Evolutionary conservation across 2,797 vertebrate species (phyloP), one percentile per base, ranked within the genome.

Genomic region (Scleropages formosus): DNA sequence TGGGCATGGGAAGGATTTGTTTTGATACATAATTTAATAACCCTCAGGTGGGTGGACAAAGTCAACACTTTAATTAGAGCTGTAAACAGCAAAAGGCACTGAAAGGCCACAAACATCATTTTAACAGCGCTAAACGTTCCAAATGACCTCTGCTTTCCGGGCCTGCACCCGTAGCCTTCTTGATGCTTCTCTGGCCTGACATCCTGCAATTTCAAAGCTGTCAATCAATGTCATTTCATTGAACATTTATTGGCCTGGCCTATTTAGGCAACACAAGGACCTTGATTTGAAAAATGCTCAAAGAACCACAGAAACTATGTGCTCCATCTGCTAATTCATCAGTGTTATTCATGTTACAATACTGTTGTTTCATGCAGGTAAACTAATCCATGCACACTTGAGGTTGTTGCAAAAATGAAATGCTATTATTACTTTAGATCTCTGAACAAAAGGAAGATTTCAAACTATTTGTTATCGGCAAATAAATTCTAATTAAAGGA

Each of bases 191-290:
- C 87, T 85, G 67, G 87, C 86, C 86, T 81, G 79, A 86, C 87
- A 86, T 83, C 84, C 86, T 89, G 90, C 89, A 89, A 88, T 88
- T 88, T 91, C 89, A 87, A 86, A 93, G 89, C 84, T 90, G 91
- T 92, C 90, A 86, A 91, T 92, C 89, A 92, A 89, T 91, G 89
- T 84, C 88, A 89, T 88, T 87, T 91, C 87, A 82, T 84, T 84
- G 87, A 86, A 87, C 90, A 93, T 91, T 90, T 90, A 92, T 92
- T 90, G 89, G 84, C 82, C 83, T 82, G 82, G 86, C 89, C 92
- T 88, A 91, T 93, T 92, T 92, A 84, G 84, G 84, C 84, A 73
- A 74, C 82, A 82, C 85, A 80, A 86, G 88, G 85, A 86, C 84
- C 81, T 70, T 58, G 44, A 31, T 61, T 70, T 49, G 56, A 68